phyloP scores from a whole-genome alignment of 1,140 invertebrate genomes.

The Euwallacea similis region DNA sequence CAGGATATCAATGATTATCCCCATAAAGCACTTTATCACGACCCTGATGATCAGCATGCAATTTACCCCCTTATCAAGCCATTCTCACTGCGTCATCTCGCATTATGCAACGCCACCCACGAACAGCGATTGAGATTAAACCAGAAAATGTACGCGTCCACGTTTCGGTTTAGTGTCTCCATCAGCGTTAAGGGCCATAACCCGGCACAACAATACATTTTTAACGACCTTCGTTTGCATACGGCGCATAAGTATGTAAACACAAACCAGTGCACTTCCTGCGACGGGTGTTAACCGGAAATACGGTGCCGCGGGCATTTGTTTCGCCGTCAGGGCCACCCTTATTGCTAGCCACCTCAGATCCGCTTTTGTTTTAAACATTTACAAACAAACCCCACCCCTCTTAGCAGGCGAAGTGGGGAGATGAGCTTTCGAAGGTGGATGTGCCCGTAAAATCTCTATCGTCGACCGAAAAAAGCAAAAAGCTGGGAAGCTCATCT shows the following conservation, averaged over 20 bases:
- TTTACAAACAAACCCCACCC: constrained; percentile 11
- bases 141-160: neutral
- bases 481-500: constrained; percentile 1
- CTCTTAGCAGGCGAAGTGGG: no score
- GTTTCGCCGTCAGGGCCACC: constrained; percentile 32
- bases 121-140: no score
- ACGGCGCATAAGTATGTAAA: constrained; percentile 46
- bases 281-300: constrained; percentile 48
- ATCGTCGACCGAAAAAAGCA: no score
- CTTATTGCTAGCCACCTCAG: constrained; percentile 27
- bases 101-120: no score
- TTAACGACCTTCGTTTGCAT: constrained; percentile 47
- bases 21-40: no score
- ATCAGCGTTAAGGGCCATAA: constrained; percentile 35
- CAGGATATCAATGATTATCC: no score
- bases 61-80: no score
- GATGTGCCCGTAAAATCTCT: no score
- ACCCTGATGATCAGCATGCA: no score
- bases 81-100: no score
- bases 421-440: no score
- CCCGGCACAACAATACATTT: constrained; percentile 42
- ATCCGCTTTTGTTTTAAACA: constrained; percentile 27
- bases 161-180: constrained; percentile 12
- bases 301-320: constrained; percentile 40
- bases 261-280: constrained; percentile 48